Evolutionary conservation across 2,113 vertebrate genomes (phyloP), one percentile per base, ranked within the genome.

Genomic region (Rissa tridactyla): DNA sequence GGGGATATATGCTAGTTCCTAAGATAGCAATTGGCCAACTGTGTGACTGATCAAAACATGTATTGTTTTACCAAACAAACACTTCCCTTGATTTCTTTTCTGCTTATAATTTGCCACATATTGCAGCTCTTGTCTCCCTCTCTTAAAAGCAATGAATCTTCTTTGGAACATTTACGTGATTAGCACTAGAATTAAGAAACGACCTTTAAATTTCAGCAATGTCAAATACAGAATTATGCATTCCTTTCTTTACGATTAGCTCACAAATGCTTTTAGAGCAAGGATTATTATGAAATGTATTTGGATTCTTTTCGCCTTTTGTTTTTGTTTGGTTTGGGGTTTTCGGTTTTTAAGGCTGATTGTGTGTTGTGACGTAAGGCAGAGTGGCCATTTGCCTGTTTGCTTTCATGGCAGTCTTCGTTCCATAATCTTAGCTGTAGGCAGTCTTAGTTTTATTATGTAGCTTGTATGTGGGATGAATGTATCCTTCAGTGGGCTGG

Each of bases 1-100:
- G 4, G 52, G 19, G 13, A n/a, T 69, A 2, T 20, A 10, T 52
- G 32, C n/a, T 65, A 7, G 15, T 57, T 91, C n/a, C 40, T 29
- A n/a, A 20, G 29, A 14, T 0, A 40, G 57, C 14, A 64, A 2
- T 2, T 32, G 44, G 8, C 69, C n/a, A 38, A 0, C 54, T 72
- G 7, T 44, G 32, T 46, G 71, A 6, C 32, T 51, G 32, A 15
- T 77, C 19, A 72, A 54, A 68, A 38, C 5, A 2, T 6, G 5
- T 16, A 4, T 23, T 49, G 6, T 73, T 94, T 66, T 52, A n/a
- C 27, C 2, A 0, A 23, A 10, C 57, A 69, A 18, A 64, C 16
- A 16, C 15, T 64, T 77, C 16, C 26, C n/a, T 60, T 76, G 21
- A 21, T 80, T 72, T 60, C 10, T 79, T 69, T 92, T 55, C 34